Evolutionary conservation across 1,140 invertebrate species (phyloP).

Genomic region (Drosophila sechellia): DNA sequence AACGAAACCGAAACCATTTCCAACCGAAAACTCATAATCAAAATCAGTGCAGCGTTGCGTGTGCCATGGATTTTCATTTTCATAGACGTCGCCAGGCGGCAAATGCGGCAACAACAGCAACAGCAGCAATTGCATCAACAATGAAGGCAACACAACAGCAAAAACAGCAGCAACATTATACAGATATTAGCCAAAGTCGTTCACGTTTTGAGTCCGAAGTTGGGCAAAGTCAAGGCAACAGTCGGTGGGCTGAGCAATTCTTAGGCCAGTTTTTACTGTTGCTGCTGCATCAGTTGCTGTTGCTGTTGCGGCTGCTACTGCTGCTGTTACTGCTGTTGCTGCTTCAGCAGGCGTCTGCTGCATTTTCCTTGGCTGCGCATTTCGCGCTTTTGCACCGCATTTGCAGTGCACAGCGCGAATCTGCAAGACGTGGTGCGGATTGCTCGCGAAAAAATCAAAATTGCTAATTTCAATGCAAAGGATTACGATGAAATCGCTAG

Average conservation of each 20-base stretch:
- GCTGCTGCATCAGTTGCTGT: neutral
- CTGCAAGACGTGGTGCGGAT: slow-evolving; percentile 57
- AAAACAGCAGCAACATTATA: slow-evolving; percentile 29
- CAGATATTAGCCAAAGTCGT: slow-evolving; percentile 44
- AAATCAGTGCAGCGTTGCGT: slow-evolving; percentile 68
- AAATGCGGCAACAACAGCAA: slow-evolving; percentile 5
- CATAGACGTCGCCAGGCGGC: slow-evolving; percentile 38
- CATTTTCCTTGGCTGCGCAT: slow-evolving; percentile 53
- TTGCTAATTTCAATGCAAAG: slow-evolving; percentile 19
- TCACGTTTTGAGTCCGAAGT: slow-evolving; percentile 19
- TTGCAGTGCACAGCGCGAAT: slow-evolving; percentile 54
- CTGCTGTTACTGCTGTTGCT: slow-evolving; percentile 16
- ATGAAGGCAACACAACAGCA: slow-evolving; percentile 14
- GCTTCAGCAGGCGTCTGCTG: slow-evolving; percentile 21
- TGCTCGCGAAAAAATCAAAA: slow-evolving; percentile 15
- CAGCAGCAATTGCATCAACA: slow-evolving; percentile 18
- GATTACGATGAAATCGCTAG: slow-evolving; percentile 32
- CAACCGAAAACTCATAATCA: slow-evolving; percentile 41
- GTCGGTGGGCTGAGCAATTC: slow-evolving; percentile 34
- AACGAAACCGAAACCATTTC: slow-evolving; percentile 41
- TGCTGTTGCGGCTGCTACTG: slow-evolving; percentile 11
- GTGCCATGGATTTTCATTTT: slow-evolving; percentile 49
- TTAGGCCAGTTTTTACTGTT: slow-evolving; percentile 36
- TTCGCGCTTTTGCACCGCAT: slow-evolving; percentile 51
- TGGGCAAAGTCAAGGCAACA: slow-evolving; percentile 71